phyloP scores from a whole-genome alignment of 2,888 invertebrate species.

The Ditula angustiorana region DNA sequence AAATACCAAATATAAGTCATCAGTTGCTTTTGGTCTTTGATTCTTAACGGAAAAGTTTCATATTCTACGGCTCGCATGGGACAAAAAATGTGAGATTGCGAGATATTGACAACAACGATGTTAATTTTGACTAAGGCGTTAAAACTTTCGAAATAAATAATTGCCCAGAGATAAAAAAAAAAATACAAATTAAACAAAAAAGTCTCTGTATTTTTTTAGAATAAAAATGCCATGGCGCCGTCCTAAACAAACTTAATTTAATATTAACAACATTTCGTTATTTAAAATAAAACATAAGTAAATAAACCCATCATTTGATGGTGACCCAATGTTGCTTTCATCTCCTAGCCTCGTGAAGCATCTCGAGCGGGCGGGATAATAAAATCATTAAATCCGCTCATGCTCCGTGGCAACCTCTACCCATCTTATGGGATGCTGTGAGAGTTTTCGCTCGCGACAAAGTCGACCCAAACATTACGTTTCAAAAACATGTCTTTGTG shows the following conservation, averaged over 20 bases:
- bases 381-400: slow-evolving; percentile 83
- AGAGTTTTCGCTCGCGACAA: not conserved
- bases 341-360: slow-evolving; percentile 49
- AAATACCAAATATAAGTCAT: no score
- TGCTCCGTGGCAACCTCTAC: slow-evolving; percentile 66
- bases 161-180: no score
- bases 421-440: slow-evolving; percentile 68
- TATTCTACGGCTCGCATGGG: no score
- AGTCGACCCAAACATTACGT: slow-evolving; percentile 5
- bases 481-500: slow-evolving; percentile 54
- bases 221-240: no score
- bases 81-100: no score
- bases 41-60: no score
- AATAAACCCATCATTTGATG: slow-evolving; percentile 36
- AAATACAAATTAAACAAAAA: no score
- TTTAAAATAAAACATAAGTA: not conserved
- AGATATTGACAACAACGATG: no score
- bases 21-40: no score
- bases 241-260: not conserved
- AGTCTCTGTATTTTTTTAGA: no score
- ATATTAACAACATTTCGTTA: not conserved
- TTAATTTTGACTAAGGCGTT: no score
- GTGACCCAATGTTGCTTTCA: slow-evolving; percentile 14
- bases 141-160: no score
- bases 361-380: slow-evolving; percentile 54